Evolutionary conservation across 2,797 vertebrate species (phyloP), one percentile per base, ranked within the genome.

Genomic region (Avahi laniger): DNA sequence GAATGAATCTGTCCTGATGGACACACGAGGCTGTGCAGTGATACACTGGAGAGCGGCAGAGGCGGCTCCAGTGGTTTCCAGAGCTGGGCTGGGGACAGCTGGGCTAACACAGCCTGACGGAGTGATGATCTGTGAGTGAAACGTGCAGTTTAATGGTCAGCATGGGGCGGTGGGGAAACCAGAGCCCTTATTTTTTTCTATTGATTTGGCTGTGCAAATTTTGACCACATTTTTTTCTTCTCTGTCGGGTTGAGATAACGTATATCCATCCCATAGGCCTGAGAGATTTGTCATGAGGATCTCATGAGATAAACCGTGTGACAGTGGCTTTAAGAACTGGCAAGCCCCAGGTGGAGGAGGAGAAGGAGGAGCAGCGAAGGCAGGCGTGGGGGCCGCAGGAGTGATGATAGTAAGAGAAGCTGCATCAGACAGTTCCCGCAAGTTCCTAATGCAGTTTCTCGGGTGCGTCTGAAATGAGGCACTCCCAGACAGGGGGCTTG

Each of bases 191-290:
- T 41, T 91, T 67, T 73, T 72, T 22, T 18, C 28, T 41, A 4
- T 91, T 88, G 72, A 52, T 70, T 57, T 76, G 73, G 15, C 63
- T 69, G 10, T 84, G 81, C 46, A 86, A 54, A 91, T 89, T 41
- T 67, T 28, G 28, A 26, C 7, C 50, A 13, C 63, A 26, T 38
- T 83, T 91, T 92, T 89, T 38, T 79, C 22, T 83, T 67, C 35
- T 79, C 8, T 69, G 61, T 43, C 7, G 41, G 11, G 65, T 69
- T 85, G 33, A 76, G 33, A 65, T 2, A 72, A 86, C 13, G 4
- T 24, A 35, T n/a, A 13, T 22, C 13, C n/a, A 13, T 22, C 13
- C 30, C 7, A 10, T 9, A 92, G 70, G 41, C 35, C 43, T 75
- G n/a, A 79, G 41, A 95, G 57, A 81, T 72, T 72, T 81, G 81